Percentiles rank a stretch among this genome's conserved stretches.
Conservation (phyloP, 2,888 invertebrate genomes). For the Lottia gigantea region DNA sequence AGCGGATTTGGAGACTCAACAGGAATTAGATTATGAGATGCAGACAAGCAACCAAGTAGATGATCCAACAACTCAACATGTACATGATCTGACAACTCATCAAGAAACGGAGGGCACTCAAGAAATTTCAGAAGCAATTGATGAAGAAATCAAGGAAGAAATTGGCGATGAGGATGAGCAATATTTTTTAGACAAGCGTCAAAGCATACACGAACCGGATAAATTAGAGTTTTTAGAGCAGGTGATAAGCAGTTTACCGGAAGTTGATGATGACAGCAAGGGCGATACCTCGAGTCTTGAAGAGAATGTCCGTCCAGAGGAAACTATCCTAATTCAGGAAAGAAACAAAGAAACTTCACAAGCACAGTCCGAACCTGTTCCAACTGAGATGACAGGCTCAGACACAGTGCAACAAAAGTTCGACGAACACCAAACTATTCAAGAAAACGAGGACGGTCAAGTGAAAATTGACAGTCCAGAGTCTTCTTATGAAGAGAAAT, state of each 20-base stretch:
- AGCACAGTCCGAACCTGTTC: too few species aligned
- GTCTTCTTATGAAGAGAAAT: too few species aligned
- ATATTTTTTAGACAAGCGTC: not conserved
- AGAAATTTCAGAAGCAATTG: not conserved
- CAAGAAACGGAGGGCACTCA: not conserved
- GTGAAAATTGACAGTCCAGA: too few species aligned
- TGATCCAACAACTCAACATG: not conserved
- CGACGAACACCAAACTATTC: too few species aligned
- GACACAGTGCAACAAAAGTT: too few species aligned
- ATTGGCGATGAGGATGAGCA: not conserved
- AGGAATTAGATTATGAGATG: not conserved
- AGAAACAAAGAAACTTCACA: too few species aligned
- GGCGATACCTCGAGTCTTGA: not conserved
- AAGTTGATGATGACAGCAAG: not conserved
- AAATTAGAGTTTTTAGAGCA: not conserved
- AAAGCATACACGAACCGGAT: not conserved
- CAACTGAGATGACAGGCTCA: too few species aligned
- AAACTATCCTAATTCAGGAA: too few species aligned
- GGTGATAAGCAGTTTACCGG: not conserved
- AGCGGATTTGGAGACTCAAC: not conserved
- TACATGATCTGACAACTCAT: slow-evolving; percentile 1
- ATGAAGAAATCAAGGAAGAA: slow-evolving; percentile 8
- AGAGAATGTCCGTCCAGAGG: not conserved
- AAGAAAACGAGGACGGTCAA: too few species aligned
- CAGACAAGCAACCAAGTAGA: slow-evolving; percentile 2